phyloP scores from a whole-genome alignment of 2,797 vertebrate species.

The Siniperca obscura region DNA sequence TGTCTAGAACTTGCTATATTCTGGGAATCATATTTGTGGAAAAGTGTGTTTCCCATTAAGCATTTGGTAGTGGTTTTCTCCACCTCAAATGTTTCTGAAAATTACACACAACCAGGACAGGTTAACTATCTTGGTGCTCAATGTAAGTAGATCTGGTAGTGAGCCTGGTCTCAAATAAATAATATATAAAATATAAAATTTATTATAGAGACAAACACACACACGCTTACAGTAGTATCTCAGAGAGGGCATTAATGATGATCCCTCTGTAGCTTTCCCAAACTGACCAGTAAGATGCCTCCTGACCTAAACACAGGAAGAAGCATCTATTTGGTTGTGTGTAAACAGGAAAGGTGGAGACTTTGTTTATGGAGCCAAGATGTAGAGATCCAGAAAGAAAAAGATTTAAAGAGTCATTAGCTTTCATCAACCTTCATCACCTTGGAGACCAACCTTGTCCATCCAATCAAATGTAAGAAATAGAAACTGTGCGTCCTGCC shows the following conservation, averaged over 20 bases:
- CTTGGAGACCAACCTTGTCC: constrained; percentile 2
- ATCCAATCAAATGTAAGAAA: not conserved
- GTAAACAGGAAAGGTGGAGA: constrained; percentile 81
- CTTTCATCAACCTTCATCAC: not conserved
- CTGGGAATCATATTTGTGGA: not conserved
- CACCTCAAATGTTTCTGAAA: not conserved
- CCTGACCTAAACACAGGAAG: constrained; percentile 61
- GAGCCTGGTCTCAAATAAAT: not conserved
- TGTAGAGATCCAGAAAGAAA: constrained; percentile 33
- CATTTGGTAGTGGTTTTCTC: not conserved
- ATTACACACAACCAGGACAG: not conserved
- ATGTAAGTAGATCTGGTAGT: not conserved
- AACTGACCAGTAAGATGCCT: constrained; percentile 17
- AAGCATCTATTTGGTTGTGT: constrained; percentile 33
- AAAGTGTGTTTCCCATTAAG: not conserved
- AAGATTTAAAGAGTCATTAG: constrained; percentile 9
- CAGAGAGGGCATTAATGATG: constrained; percentile 16
- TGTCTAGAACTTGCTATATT: not conserved
- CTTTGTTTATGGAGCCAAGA: constrained; percentile 35
- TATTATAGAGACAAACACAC: not conserved
- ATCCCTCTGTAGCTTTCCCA: not conserved
- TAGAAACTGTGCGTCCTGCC: not conserved
- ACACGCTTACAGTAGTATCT: not conserved
- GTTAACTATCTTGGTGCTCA: not conserved
- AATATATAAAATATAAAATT: not conserved